Evolutionary conservation across 2,888 invertebrate species (phyloP).

Genomic region (Alloscopus bannaensis): DNA sequence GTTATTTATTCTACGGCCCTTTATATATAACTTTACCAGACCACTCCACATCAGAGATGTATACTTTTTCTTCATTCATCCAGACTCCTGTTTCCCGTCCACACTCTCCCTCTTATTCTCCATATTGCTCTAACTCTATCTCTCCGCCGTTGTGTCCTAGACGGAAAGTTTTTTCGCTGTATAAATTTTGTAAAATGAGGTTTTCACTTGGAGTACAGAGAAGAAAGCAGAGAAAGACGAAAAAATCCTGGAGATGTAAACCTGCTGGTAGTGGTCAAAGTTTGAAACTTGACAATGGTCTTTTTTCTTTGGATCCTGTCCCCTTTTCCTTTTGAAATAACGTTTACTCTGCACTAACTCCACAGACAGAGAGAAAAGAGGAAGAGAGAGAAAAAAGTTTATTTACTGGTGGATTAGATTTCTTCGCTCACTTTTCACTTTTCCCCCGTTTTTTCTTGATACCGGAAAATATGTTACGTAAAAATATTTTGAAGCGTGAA

Average conservation of each 20-base stretch:
- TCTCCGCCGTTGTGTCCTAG: constrained; percentile 11
- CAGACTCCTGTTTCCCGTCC: background rate
- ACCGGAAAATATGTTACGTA: no score
- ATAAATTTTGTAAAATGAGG: constrained; percentile 57
- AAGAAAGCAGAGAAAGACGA: constrained; percentile 3
- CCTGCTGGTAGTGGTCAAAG: constrained; percentile 63
- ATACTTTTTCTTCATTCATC: constrained; percentile 33
- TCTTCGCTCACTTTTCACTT: constrained; percentile 19
- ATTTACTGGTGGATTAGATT: constrained; percentile 38
- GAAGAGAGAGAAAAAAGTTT: constrained; percentile 31
- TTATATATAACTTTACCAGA: constrained; percentile 41
- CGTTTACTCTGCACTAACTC: constrained; percentile 38
- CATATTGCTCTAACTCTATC: constrained; percentile 19
- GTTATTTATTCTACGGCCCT: constrained; percentile 57
- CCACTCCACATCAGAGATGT: constrained; percentile 32
- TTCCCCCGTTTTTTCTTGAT: constrained; percentile 8
- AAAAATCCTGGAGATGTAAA: constrained; percentile 40
- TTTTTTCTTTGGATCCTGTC: constrained; percentile 24
- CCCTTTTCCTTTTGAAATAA: constrained; percentile 34
- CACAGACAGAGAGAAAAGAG: background rate
- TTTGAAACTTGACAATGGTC: constrained; percentile 59
- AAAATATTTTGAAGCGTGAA: no score
- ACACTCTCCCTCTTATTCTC: constrained; percentile 28
- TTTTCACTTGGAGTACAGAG: constrained; percentile 25
- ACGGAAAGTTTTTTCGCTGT: constrained; percentile 43